A percentile compares a stretch with the other conserved stretches of the same genome.
Conservation (phyloP, 1,140 invertebrate species). For the Euura lappo region DNA sequence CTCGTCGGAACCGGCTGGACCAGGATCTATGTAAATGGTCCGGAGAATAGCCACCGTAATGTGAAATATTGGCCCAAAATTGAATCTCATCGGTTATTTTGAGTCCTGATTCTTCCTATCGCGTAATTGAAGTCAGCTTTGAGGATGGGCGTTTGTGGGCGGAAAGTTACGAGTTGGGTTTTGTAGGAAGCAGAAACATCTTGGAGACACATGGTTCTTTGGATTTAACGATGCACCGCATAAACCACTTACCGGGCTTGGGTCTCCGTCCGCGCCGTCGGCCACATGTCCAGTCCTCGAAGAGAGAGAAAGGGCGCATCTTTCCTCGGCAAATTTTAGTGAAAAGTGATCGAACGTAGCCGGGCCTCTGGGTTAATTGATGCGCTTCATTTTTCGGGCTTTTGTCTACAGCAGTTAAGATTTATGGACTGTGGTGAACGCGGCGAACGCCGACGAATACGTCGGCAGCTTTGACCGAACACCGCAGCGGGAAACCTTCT, state of each 20-base stretch:
- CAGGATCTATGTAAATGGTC: too few relatives aligned
- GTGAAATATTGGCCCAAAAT: too few relatives aligned
- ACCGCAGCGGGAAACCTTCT: conserved; percentile 41
- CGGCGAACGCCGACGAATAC: conserved; percentile 24
- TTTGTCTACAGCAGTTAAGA: conserved; percentile 42
- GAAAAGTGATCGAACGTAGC: conserved; percentile 15
- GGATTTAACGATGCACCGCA: background rate
- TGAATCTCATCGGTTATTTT: too few relatives aligned
- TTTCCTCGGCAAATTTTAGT: background rate
- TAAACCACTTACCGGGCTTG: conserved; percentile 32
- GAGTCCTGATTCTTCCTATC: too few relatives aligned
- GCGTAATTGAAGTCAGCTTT: too few relatives aligned
- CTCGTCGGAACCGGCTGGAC: background rate
- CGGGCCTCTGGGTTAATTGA: conserved; percentile 37
- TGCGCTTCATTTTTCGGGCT: conserved; percentile 43
- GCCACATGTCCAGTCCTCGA: conserved; percentile 31
- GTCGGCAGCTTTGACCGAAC: conserved; percentile 45
- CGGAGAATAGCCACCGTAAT: too few relatives aligned
- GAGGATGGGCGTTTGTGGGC: too few relatives aligned
- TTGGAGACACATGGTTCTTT: conserved; percentile 42
- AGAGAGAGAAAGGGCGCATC: background rate
- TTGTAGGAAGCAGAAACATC: conserved; percentile 24
- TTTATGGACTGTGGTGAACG: conserved; percentile 36
- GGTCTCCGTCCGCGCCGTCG: conserved; percentile 29
- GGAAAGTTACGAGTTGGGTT: too few relatives aligned